Conservation (phyloP, 2,888 invertebrate species). For the Lepidocyrtoides sp. region DNA sequence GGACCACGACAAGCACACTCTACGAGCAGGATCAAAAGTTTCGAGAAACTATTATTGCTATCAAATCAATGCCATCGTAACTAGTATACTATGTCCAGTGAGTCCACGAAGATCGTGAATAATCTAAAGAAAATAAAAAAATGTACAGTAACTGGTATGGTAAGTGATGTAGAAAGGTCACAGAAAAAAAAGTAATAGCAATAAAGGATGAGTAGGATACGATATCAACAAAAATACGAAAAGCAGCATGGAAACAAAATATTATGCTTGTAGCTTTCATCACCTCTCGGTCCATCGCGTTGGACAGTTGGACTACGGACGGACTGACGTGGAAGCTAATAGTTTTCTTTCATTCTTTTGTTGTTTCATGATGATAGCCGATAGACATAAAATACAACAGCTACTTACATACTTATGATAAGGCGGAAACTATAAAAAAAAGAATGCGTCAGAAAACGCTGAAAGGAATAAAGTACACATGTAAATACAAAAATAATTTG, state of each 20-base stretch:
- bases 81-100: conserved; percentile 14
- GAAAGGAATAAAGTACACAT: background rate
- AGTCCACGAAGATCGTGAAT: background rate
- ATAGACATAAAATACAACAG: no score
- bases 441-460: background rate
- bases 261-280: no score
- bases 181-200: background rate
- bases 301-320: no score
- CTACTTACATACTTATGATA: no score
- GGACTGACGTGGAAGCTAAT: no score
- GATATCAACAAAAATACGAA: no score
- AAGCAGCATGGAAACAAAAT: no score
- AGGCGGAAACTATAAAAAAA: conserved; percentile 27
- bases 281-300: no score
- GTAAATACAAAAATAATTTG: background rate
- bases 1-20: background rate
- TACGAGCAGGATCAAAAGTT: background rate
- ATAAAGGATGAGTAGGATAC: no score
- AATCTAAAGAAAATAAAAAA: background rate
- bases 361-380: no score
- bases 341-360: background rate
- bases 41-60: background rate
- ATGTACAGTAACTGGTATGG: background rate
- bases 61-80: background rate
- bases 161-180: conserved; percentile 9